Conservation (phyloP, 2,888 invertebrate genomes). For the Bedellia somnulentella region DNA sequence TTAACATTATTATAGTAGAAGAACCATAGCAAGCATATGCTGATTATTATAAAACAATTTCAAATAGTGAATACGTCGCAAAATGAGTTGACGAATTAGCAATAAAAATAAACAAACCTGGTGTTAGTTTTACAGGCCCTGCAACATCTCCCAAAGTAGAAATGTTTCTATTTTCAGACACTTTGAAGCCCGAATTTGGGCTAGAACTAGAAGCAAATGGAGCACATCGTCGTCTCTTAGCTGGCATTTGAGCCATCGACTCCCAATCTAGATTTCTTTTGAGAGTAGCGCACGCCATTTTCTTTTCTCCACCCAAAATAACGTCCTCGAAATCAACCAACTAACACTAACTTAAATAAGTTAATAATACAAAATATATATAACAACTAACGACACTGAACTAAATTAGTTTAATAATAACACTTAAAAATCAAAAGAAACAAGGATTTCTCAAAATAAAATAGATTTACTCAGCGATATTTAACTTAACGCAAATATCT, state of each 20-base stretch:
- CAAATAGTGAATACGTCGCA: too few relatives aligned
- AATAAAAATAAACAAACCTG: conserved; percentile 80
- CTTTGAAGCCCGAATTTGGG: conserved; percentile 26
- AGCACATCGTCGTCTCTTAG: conserved; percentile 88
- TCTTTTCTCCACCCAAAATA: conserved; percentile 63
- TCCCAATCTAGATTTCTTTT: conserved; percentile 96
- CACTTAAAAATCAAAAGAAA: too few relatives aligned
- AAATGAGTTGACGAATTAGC: too few relatives aligned
- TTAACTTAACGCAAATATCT: too few relatives aligned
- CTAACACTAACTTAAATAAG: too few relatives aligned
- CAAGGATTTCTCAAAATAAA: too few relatives aligned
- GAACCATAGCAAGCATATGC: too few relatives aligned
- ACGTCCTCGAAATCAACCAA: conserved; percentile 34
- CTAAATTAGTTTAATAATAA: too few relatives aligned
- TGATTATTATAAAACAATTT: too few relatives aligned
- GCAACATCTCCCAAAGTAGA: conserved; percentile 83
- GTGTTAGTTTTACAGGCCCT: conserved; percentile 75
- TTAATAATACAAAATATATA: conserved; percentile 22
- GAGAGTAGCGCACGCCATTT: conserved; percentile 98
- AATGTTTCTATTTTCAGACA: conserved; percentile 63
- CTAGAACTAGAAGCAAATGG: conserved; percentile 73
- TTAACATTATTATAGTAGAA: too few relatives aligned
- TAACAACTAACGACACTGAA: too few relatives aligned
- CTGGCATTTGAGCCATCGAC: conserved; percentile 84
- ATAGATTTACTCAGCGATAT: too few relatives aligned